Evolutionary conservation across 2,113 vertebrate genomes (phyloP).

Genomic region (Atrichornis clamosus): DNA sequence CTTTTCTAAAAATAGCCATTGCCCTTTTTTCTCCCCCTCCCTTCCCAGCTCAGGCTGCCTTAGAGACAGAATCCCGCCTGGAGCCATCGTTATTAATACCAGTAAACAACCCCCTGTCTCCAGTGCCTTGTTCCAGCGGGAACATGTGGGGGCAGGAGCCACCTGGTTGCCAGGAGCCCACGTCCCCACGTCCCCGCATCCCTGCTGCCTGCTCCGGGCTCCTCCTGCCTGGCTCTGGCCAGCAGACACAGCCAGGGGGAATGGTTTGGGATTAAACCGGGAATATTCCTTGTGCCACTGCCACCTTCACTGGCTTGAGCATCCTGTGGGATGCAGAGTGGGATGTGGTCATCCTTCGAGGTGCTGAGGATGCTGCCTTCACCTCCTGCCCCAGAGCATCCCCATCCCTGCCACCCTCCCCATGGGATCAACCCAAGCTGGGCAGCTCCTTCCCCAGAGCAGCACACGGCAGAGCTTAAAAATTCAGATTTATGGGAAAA

Average conservation of each 20-base stretch:
- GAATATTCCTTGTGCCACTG: rapidly evolving
- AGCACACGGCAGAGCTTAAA: not conserved
- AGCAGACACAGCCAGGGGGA: not conserved
- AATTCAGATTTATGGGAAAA: not conserved
- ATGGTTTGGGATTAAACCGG: rapidly evolving
- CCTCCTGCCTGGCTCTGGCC: not conserved
- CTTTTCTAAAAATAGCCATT: conserved; percentile 10
- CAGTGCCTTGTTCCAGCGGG: not conserved
- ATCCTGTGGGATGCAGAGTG: not conserved
- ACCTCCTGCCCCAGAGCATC: not conserved
- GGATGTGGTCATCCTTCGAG: not conserved
- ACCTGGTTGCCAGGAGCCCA: not conserved
- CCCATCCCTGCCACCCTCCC: not conserved
- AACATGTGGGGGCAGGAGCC: conserved; percentile 24
- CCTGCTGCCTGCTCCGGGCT: not conserved
- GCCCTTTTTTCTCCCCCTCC: not conserved
- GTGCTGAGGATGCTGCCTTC: not conserved
- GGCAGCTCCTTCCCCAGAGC: not conserved
- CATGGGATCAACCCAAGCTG: rapidly evolving
- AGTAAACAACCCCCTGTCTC: not conserved
- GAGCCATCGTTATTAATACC: not conserved
- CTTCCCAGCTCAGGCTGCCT: not conserved
- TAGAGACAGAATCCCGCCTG: not conserved
- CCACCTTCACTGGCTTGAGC: rapidly evolving
- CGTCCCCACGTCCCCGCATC: not conserved